Base-by-base conservation (phyloP, 2,113 vertebrate species). In the Pogonocichla stellata region DNA sequence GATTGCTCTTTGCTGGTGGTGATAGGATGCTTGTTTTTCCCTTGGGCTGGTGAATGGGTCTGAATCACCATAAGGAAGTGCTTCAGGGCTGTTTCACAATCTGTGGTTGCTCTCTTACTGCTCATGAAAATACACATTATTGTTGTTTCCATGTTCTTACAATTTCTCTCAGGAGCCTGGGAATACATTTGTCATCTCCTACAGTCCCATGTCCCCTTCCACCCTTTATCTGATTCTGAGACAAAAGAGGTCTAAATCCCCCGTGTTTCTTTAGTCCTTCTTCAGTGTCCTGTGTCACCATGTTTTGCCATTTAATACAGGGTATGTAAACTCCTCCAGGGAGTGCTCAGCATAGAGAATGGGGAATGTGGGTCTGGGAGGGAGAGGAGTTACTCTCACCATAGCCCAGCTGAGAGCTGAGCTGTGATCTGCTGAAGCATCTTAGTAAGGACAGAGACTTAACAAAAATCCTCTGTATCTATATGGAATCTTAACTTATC, bases 21-120 rank as follows among this genome's bases (percentile, higher is more conserved):
- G 60, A 17, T 50, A 54, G 69, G 40, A 90, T 75, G 22, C 34
- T 92, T 57, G 36, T 34, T 92, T 89, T 85, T 92, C 65, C 42
- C 45, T 28, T 79, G 66, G 85, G 91, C 29, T 56, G 23, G 28
- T 85, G 77, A 91, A 65, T 54, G 58, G 14, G 7, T 85, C 81
- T 91, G 80, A 92, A 81, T 95, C 87, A 91, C 78, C 71, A 38
- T 71, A 71, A 38, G 58, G 34, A 85, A 89, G 70, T 34, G 66
- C 72, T 81, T 40, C 57, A 29, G 84, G 70, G 42, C 38, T 79
- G 62, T 92, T 95, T 87, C 74, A 56, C 74, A 75, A 19, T 75
- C 34, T 73, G 66, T 80, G 78, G 84, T 85, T 95, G 48, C 48
- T 89, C 43, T 89, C 78, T 83, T 50, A 58, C 28, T 31, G 80